Evolutionary conservation across 2,113 vertebrate genomes (phyloP).

Genomic region (Sinocyclocheilus grahami): DNA sequence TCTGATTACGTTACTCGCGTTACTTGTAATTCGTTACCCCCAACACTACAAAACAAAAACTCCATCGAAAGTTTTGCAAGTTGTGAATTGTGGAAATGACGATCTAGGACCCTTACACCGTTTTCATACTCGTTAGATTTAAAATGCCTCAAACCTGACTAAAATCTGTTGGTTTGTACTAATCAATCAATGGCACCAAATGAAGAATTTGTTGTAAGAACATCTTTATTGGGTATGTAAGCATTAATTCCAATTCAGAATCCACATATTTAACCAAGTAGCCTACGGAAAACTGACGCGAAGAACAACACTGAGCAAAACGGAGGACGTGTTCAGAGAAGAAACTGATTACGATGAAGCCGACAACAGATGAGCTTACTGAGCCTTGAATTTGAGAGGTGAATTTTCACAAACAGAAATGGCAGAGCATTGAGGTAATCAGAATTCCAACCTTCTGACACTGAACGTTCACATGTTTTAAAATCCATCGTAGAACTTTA

Average conservation of each 20-base stretch:
- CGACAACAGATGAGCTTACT: constrained; percentile 43
- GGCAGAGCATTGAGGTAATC: constrained; percentile 76
- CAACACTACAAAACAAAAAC: too few relatives aligned
- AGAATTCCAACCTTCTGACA: constrained; percentile 71
- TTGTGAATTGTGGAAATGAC: too few relatives aligned
- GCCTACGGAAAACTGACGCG: constrained; percentile 52
- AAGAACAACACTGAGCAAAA: constrained; percentile 43
- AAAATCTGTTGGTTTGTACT: too few relatives aligned
- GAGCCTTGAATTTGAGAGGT: constrained; percentile 22
- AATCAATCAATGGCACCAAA: not conserved
- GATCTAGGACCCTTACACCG: too few relatives aligned
- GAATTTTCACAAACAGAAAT: constrained; percentile 54
- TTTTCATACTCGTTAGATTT: too few relatives aligned
- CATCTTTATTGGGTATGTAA: constrained; percentile 57
- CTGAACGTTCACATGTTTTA: constrained; percentile 75
- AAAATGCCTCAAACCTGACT: too few relatives aligned
- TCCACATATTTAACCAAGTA: constrained; percentile 72
- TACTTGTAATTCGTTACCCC: too few relatives aligned
- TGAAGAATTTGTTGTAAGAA: constrained; percentile 32
- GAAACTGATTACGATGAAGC: constrained; percentile 52
- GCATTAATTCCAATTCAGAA: constrained; percentile 55
- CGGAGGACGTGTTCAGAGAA: constrained; percentile 52
- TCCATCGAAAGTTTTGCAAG: too few relatives aligned
- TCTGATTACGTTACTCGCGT: too few relatives aligned
- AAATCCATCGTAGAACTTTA: constrained; percentile 69